A percentile compares a stretch with the other conserved stretches of the same genome.
These are phyloP conservation scores for Hephaestus fuliginosus DNA, from an alignment of 2,797 vertebrate species.

Conservation along the genomic window DNA sequence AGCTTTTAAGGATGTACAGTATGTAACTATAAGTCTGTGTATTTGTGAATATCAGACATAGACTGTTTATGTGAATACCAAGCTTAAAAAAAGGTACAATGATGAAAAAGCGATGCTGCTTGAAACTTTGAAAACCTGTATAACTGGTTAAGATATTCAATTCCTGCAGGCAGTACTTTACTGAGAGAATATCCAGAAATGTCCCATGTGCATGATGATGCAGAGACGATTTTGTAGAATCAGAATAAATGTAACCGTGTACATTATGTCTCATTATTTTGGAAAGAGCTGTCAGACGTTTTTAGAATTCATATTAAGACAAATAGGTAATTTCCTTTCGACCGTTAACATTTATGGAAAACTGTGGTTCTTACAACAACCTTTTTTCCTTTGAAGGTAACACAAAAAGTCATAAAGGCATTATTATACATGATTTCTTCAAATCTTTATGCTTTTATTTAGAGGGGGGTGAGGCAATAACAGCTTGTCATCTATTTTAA, in stretches of 20 bases:
- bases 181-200: constrained; percentile 32
- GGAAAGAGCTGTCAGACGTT: constrained; percentile 6
- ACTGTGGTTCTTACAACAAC: neutral
- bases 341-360: neutral
- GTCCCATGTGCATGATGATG: constrained; percentile 61
- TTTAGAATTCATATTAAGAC: neutral
- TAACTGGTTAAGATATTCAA: constrained; percentile 31
- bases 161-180: constrained; percentile 52
- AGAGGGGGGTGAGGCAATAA: neutral
- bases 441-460: neutral
- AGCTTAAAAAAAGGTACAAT: constrained; percentile 24
- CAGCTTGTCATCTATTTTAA: neutral
- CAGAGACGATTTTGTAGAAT: constrained; percentile 61
- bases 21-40: constrained; percentile 43
- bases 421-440: neutral
- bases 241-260: constrained; percentile 59
- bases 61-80: constrained; percentile 34
- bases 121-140: constrained; percentile 15
- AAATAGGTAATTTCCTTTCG: neutral
- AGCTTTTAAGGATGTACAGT: constrained; percentile 42
- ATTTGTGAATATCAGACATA: constrained; percentile 43
- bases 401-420: neutral
- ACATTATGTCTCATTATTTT: constrained; percentile 44
- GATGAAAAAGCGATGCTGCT: constrained; percentile 46
- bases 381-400: neutral